Evolutionary conservation across 2,888 invertebrate genomes (phyloP).

Genomic region (Apamea anceps): DNA sequence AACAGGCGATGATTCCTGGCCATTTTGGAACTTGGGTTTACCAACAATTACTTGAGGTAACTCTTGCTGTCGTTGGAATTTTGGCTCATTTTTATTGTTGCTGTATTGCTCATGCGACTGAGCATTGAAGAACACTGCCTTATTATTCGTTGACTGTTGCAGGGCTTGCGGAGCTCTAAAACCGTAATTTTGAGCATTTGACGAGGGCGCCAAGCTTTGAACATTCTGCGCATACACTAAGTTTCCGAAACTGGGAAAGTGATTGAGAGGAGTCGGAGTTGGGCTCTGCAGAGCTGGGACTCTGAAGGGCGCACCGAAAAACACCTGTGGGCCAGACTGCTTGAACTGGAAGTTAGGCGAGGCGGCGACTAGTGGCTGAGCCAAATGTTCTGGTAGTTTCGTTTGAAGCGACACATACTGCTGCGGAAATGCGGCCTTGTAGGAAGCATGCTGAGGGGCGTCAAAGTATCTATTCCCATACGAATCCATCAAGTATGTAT

Average conservation of each 20-base stretch:
- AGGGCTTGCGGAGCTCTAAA: slow-evolving; percentile 66
- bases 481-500: slow-evolving; percentile 83
- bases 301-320: slow-evolving; percentile 78
- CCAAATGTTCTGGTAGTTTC: slow-evolving; percentile 83
- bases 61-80: slow-evolving; percentile 56
- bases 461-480: slow-evolving; percentile 84
- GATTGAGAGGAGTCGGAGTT: slow-evolving; percentile 69
- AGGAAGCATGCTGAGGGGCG: slow-evolving; percentile 78
- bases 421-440: slow-evolving; percentile 81
- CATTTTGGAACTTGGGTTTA: slow-evolving; percentile 68
- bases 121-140: slow-evolving; percentile 74
- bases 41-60: slow-evolving; percentile 53
- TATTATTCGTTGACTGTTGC: slow-evolving; percentile 77
- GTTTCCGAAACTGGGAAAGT: slow-evolving; percentile 72
- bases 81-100: slow-evolving; percentile 69
- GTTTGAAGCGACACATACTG: slow-evolving; percentile 83
- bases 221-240: slow-evolving; percentile 75
- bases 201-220: slow-evolving; percentile 71
- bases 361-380: slow-evolving; percentile 82
- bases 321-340: slow-evolving; percentile 76
- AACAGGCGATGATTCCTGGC: slow-evolving; percentile 62
- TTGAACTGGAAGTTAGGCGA: slow-evolving; percentile 77
- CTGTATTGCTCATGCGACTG: slow-evolving; percentile 70
- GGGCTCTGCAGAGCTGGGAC: slow-evolving; percentile 75
- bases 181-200: slow-evolving; percentile 40